Base-by-base conservation (phyloP, 2,888 invertebrate genomes). In the Chelonus formosanus region DNA sequence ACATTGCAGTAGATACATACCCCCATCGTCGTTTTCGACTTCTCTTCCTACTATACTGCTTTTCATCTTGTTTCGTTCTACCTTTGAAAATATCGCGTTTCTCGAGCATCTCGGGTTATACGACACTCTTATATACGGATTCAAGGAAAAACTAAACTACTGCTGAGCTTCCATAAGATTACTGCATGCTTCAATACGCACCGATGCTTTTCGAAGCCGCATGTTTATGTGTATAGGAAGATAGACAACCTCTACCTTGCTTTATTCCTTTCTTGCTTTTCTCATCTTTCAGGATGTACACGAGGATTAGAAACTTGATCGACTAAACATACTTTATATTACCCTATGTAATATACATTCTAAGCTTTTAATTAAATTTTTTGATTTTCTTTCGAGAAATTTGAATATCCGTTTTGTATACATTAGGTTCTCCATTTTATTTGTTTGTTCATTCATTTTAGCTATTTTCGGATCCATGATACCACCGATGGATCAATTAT, bases 281-380 rank as follows among this genome's bases (percentile, higher is more conserved):
- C 53, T 65, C 58, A 44, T 58, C 64, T 58, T 65, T n/a, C 54
- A 53, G 8, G 52, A 58, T 65, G 54, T 59, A 53, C 32, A 54
- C 20, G 44, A 55, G 50, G 50, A 65, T 65, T 65, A 65, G 60
- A 65, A 65, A 65, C 60, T 60, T 47, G 65, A 65, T 60, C 61
- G 34, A 53, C 53, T 43, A n/a, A 34, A 10, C 35, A 10, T 7
- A 43, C 45, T 31, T 34, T 6, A 32, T 43, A 32, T 31, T 52
- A 52, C 43, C 8, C 52, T 52, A 52, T 32, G 32, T 52, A 52
- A 31, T 34, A 32, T 32, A 32, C 20, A 52, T 52, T 52, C 32
- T 40, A 6, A 48, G 48, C 52, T 52, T 52, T 52, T 34, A 52
- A 52, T 52, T 34, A 52, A 52, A 40, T 40, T 5, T 40, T 40